Conservation (phyloP, 2,113 vertebrate genomes). For the Muntiacus reevesi region DNA sequence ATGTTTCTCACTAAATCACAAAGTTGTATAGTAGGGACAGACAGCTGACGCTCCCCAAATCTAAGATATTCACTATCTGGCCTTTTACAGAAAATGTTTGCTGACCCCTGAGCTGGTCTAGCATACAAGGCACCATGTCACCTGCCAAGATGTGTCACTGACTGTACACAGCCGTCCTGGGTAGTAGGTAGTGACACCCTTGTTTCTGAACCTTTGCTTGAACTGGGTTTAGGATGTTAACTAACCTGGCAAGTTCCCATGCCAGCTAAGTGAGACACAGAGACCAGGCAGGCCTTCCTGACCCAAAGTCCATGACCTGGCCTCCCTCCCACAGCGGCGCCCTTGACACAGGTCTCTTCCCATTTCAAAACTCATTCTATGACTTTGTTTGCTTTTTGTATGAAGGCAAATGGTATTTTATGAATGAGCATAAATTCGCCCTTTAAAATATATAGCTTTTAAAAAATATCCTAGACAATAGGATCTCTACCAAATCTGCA, state of each 20-base stretch:
- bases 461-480: not conserved
- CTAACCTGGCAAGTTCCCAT: not conserved
- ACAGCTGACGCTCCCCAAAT: not conserved
- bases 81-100: not conserved
- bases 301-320: not conserved
- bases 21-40: not conserved
- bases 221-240: not conserved
- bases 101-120: not conserved
- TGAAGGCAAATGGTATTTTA: not conserved
- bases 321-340: not conserved
- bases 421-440: not conserved
- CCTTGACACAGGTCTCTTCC: not conserved
- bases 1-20: not conserved
- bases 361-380: not conserved
- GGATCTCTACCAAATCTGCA: not conserved
- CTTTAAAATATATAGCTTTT: not conserved
- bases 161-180: not conserved
- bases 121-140: not conserved
- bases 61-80: not conserved
- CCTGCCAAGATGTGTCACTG: not conserved
- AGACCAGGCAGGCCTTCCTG: not conserved
- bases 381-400: not conserved
- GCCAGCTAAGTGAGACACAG: not conserved
- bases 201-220: not conserved
- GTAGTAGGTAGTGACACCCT: not conserved